Base-by-base conservation (phyloP, 2,113 vertebrate species). In the Neogale vison region DNA sequence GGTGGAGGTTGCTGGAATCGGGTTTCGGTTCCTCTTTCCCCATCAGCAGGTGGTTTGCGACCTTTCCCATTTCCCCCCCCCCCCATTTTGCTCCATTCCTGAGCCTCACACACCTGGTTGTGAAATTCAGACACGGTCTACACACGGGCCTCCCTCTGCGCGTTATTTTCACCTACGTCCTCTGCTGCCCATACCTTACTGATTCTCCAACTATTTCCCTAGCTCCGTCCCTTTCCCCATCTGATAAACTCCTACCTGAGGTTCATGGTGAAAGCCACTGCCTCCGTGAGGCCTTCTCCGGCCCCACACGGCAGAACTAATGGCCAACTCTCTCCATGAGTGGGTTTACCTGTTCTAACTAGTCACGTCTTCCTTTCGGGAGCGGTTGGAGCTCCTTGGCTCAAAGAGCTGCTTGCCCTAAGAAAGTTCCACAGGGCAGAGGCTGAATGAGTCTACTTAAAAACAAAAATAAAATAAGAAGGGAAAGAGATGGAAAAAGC, bases 1-100 rank as follows among this genome's bases (percentile, higher is more conserved):
- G 34, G 34, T 2, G 2, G 15, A 2, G 23, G 24, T 24, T 2
- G n/a, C 0, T 12, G 86, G n/a, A 36, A 9, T 7, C 0, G 0
- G 29, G 23, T n/a, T 87, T 24, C 80, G 6, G 39, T 36, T 36
- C 3, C 1, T 1, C 14, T 67, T 65, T 61, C 47, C 15, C 12
- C 15, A 0, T 6, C 24, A 2, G 72, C 61, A 26, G 18, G 6
- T 3, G 59, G 3, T 29, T 24, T 39, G 24, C 1, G 1, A 36
- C 23, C 10, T 26, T 87, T 65, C 76, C 5, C n/a, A 1, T 7
- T 34, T 4, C 31, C 42, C 6, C 21, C n/a, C 7, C 21, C 77
- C 57, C 76, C 5, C n/a, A 2, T 6, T 36, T 6, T 36, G 39
- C 39, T 42, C 39, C 71, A 12, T 31, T 26, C 59, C 76, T 4